Base-by-base conservation (phyloP, 2,797 vertebrate species). In the Micrastur ruficollis region DNA sequence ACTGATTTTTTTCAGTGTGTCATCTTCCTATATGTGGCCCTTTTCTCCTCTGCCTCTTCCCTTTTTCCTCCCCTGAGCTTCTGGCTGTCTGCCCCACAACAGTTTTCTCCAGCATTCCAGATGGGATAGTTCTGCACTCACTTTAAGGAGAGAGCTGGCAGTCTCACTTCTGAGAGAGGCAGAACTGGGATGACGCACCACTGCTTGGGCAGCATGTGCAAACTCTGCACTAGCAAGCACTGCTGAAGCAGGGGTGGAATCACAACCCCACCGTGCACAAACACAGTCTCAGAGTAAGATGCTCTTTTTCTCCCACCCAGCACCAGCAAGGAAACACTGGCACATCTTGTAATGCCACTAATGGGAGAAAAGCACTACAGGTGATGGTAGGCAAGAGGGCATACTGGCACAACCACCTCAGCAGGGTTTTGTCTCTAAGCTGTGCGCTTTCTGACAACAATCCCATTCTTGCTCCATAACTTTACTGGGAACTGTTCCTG, bases 41-140 rank as follows among this genome's bases (percentile, higher is more conserved):
- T 80, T 70, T 87, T 59, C 27, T 89, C n/a, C 55, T 29, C 18
- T 53, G 11, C 34, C 25, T 22, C 27, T 34, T 23, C 26, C n/a
- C 25, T 79, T 47, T 34, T 56, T 52, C 8, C 21, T 29, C 18
- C 40, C 25, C 21, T 6, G 5, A 67, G 16, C 25, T 82, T 86
- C 31, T 32, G 9, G 15, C 42, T 68, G 25, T 6, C 76, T 66
- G 26, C 47, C 66, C 38, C 71, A 76, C 8, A 74, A 12, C 36
- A 38, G 10, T 31, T 50, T 32, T 31, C 44, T 36, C 63, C 0
- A 0, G 19, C 29, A 59, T 62, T 89, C 59, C 59, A 42, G 55
- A 74, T 2, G 38, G 38, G 34, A 42, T 1, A n/a, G 12, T 1
- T 26, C 19, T 34, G 22, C 0, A 0, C 32, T 58, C 27, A 4